Evolutionary conservation across 1,140 invertebrate genomes (phyloP).

Genomic region (Diabrotica undecimpunctata): DNA sequence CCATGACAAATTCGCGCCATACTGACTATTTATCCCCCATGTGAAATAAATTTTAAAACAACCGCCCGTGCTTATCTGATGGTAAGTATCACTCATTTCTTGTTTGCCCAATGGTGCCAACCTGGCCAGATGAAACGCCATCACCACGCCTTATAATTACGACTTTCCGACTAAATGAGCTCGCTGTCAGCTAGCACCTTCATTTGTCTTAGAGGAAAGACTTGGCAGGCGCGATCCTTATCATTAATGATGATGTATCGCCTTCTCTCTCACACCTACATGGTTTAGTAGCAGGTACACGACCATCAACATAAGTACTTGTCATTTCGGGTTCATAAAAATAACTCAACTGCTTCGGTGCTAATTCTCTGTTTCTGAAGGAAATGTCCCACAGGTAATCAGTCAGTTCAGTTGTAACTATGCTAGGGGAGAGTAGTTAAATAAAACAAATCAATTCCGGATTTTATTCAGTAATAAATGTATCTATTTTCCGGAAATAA

Average conservation of each 20-base stretch:
- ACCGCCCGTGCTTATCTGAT: neutral
- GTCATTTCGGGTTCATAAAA: constrained; percentile 30
- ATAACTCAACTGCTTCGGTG: constrained; percentile 37
- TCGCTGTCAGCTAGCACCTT: constrained; percentile 47
- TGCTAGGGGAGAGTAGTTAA: too few species aligned
- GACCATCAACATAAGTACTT: constrained; percentile 16
- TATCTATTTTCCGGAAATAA: too few species aligned
- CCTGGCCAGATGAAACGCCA: constrained; percentile 26
- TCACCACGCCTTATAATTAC: constrained; percentile 48
- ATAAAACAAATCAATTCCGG: too few species aligned
- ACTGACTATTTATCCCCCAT: too few species aligned
- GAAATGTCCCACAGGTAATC: constrained; percentile 19
- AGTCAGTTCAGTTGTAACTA: neutral
- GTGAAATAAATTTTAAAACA: too few species aligned
- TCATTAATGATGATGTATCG: constrained; percentile 39
- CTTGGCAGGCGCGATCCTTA: constrained; percentile 41
- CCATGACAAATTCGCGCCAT: too few species aligned
- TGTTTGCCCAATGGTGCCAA: constrained; percentile 39
- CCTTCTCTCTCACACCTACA: constrained; percentile 26
- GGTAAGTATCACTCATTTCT: constrained; percentile 20
- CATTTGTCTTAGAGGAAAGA: constrained; percentile 39
- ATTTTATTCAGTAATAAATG: too few species aligned
- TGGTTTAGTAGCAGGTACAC: constrained; percentile 16
- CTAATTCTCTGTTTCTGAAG: constrained; percentile 30
- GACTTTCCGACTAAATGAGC: constrained; percentile 47